Base-by-base conservation (phyloP, 1,140 invertebrate species). In the Trypoxylus dichotomus region DNA sequence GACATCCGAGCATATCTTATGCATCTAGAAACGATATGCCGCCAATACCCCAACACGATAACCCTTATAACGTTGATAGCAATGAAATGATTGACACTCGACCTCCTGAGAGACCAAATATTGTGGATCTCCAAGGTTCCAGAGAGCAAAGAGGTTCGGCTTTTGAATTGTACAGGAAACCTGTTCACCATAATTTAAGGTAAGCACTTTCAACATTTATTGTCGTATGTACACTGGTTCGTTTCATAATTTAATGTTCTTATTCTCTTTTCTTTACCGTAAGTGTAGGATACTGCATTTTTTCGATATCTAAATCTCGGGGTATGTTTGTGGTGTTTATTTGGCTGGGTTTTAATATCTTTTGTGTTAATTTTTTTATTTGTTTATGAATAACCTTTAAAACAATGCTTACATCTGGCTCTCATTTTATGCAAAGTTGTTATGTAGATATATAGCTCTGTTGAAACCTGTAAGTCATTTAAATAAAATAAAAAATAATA, bases 101-200 rank as follows among this genome's bases (percentile, higher is more conserved):
- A 37, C 81, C 84, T 24, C 84, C 83, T 0, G 83, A 83, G 74
- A 78, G 82, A 27, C 79, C 79, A 13, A 83, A 83, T 54, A 83
- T 86, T 10, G 85, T 86, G 0, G 85, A 86, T 79, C 76, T 86
- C 68, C 85, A 86, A 78, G 94, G 95, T 13, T 94, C 95, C 83
- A 92, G 95, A 80, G 96, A 97, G 85, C 95, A 97, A 84, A 89
- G 95, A 68, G 95, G 95, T n/a, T 97, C 95, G 81, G 97, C 97
- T 10, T 98, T 98, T 86, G 96, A 98, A 84, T 88, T 98, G 41
- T 98, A 98, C 85, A 92, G 95, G 82, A 98, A 98, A 87, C 95
- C 95, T 19, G 90, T 89, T 77, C 90, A 93, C 88, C 92, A 93
- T 83, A 94, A 94, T 83, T 88, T 93, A 83, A 94, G 93, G 92